Evolutionary conservation across 2,888 invertebrate genomes (phyloP).

Genomic region (Polydrusus pterygomalis): DNA sequence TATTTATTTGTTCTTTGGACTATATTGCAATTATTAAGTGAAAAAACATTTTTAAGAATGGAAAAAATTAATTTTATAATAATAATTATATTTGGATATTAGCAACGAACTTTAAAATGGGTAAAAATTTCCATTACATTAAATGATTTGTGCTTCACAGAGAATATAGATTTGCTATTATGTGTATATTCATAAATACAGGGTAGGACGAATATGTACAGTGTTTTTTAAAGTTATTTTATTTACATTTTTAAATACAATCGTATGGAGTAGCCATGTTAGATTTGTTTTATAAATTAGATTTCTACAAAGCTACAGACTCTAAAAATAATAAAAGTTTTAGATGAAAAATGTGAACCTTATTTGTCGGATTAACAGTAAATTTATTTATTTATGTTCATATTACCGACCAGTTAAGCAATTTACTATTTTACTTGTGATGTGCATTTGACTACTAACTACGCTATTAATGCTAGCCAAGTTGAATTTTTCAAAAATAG

Average conservation of each 20-base stretch:
- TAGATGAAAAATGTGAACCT: not conserved
- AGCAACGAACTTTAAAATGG: conserved; percentile 36
- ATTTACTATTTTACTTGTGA: too few relatives aligned
- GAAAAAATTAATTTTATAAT: not conserved
- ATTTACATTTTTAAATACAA: conserved; percentile 39
- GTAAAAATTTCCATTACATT: conserved; percentile 30
- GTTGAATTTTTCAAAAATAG: too few relatives aligned
- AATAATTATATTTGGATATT: not conserved
- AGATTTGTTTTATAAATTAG: not conserved
- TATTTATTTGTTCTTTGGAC: too few relatives aligned
- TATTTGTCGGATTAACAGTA: not conserved
- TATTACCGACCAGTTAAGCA: too few relatives aligned
- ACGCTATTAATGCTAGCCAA: too few relatives aligned
- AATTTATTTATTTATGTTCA: too few relatives aligned
- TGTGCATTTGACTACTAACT: too few relatives aligned
- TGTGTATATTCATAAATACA: conserved; percentile 47
- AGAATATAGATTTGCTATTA: conserved; percentile 18
- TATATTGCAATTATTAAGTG: not conserved
- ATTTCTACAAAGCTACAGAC: not conserved
- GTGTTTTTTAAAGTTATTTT: conserved; percentile 37
- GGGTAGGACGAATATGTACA: conserved; percentile 45
- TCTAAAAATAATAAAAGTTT: not conserved
- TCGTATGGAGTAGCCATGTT: not conserved
- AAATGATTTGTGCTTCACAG: conserved; percentile 20
- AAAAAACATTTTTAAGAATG: not conserved